Conservation (phyloP, 2,113 vertebrate genomes). For the Pachyramphus minor region DNA sequence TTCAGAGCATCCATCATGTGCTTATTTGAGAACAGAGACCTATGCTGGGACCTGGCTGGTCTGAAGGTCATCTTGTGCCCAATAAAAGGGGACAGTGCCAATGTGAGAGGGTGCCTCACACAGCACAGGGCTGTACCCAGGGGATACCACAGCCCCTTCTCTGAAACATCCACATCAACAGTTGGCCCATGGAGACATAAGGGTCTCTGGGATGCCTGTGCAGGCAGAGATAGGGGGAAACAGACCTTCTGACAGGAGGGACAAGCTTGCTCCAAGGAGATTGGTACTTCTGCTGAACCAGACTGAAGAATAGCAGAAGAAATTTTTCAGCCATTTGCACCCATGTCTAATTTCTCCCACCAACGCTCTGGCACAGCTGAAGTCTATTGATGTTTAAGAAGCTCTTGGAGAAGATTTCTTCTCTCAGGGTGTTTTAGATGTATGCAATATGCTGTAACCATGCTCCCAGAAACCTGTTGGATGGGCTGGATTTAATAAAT, state of each 20-base stretch:
- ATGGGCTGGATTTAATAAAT: constrained; percentile 20
- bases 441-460: neutral
- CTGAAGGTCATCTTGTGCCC: neutral
- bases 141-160: neutral
- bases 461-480: constrained; percentile 26
- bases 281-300: neutral
- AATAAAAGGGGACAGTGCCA: neutral
- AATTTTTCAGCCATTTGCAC: neutral
- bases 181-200: neutral
- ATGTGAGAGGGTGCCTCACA: neutral
- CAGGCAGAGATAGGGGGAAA: neutral
- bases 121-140: neutral
- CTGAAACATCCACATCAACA: rapidly evolving
- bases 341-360: neutral
- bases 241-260: neutral
- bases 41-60: neutral
- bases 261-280: neutral
- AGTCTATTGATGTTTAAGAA: neutral
- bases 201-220: neutral
- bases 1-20: neutral
- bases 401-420: neutral
- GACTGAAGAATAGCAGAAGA: neutral
- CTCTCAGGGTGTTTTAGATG: neutral
- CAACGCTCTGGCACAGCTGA: neutral
- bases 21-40: neutral